Evolutionary conservation across 2,797 vertebrate genomes (phyloP), one percentile per base, ranked within the genome.

Genomic region (Crax fasciolata): DNA sequence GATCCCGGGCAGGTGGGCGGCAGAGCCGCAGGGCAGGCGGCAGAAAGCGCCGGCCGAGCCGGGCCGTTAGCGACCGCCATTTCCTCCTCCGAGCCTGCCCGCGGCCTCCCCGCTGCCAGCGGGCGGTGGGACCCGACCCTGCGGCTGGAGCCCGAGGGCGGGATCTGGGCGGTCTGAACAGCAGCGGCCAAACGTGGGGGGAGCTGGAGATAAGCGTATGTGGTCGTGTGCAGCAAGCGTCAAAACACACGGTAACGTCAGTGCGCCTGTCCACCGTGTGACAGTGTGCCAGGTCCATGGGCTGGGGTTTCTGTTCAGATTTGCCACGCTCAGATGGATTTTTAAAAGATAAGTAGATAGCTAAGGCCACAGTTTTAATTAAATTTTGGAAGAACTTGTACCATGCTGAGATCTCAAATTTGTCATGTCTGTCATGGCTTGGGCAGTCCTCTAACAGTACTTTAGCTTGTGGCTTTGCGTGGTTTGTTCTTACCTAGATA

Each of bases 21-120:
- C 24, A 3, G 0, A 38, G 52, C 24, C 4, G 8, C 0, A 6
- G 16, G 24, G 9, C 14, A 20, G 7, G 10, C 0, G 10, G 13
- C 32, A 21, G 23, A 25, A 6, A 15, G 13, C 3, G 8, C 9
- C 13, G 6, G 19, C 30, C 27, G 16, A 28, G 51, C 25, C 51
- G 28, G 9, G 15, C 51, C 11, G n/a, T 13, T 30, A 32, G 5
- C 8, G 19, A 19, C n/a, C n/a, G 54, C n/a, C 54, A 32, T 21
- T 13, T 57, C n/a, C 17, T 30, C 16, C 17, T 55, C 30, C n/a
- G 54, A 19, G 19, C 30, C 54, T 20, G 15, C 27, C 27, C 15
- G 27, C 10, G 15, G 27, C 52, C 28, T 54, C 17, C 28, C 10
- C 20, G 12, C 54, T 57, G 20, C 30, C n/a, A 32, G n/a, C 20